Evolutionary conservation across 2,888 invertebrate species (phyloP), one percentile per base, ranked within the genome.

Genomic region (Abrostola tripartita): DNA sequence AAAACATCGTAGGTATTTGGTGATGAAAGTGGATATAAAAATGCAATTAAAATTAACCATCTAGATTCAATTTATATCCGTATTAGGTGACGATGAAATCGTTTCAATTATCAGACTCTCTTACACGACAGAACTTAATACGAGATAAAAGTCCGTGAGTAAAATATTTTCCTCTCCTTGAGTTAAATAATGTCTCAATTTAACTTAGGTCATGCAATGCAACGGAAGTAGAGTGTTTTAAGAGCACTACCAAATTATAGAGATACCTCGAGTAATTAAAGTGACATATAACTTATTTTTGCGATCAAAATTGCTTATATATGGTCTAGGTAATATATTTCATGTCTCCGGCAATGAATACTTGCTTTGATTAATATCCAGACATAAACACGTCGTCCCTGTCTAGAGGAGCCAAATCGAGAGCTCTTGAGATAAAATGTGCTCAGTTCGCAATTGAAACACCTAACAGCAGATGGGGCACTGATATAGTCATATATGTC

Each of bases 311-410:
- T 54, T 35, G 66, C 7, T 40, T 40, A 40, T 7, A 35, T 58
- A 54, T 36, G 2, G 35, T 61, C 12, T 50, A 52, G 37, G 42
- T 42, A 62, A 76, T 70, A 52, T 64, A 67, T 74, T 66, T 61
- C 41, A 35, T 14, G 65, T 62, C 63, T 14, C 35, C 65, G 35
- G 44, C 63, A 57, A 55, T 50, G 14, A 71, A 60, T 63, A 61
- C 38, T 51, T 51, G 55, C 65, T 80, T 83, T 85, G 84, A 88
- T 85, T 84, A 84, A 87, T 85, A 83, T 72, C 81, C 70, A 76
- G 78, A 78, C 81, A 83, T 82, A 86, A 86, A 84, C 74, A 83
- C 83, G 72, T 65, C 75, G 47, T 71, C 61, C 66, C 67, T 63
- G 76, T 77, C 74, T 76, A 59, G 52, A 63, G 52, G 70, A 62